phyloP scores from a whole-genome alignment of 2,113 vertebrate species.

The Harpagus bidentatus region DNA sequence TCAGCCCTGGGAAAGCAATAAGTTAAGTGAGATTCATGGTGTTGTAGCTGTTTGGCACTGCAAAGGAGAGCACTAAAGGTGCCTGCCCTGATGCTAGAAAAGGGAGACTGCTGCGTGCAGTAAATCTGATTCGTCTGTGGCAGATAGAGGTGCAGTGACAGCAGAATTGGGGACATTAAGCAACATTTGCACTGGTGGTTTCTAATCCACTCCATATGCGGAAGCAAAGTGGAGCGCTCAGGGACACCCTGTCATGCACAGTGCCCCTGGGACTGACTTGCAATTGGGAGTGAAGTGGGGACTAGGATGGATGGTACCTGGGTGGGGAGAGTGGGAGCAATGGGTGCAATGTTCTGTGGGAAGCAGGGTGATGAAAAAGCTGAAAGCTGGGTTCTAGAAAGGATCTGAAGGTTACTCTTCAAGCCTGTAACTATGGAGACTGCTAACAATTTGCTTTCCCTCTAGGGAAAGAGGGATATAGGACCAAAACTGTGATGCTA shows the following conservation, averaged over 20 bases:
- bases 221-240: neutral
- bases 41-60: neutral
- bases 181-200: neutral
- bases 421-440: neutral
- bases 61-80: neutral
- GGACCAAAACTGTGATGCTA: neutral
- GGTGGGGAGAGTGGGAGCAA: neutral
- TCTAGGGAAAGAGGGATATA: neutral
- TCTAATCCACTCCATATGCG: neutral
- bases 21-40: neutral
- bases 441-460: neutral
- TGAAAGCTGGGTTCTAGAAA: neutral
- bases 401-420: neutral
- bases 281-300: neutral
- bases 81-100: neutral
- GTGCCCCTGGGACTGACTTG: neutral
- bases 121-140: neutral
- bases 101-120: too few species aligned
- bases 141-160: neutral
- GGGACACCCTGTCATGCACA: rapidly evolving
- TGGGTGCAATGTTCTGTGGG: neutral
- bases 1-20: neutral
- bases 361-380: neutral
- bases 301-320: neutral
- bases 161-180: neutral